Evolutionary conservation across 2,113 vertebrate species (phyloP).

Genomic region (Sakesphorus luctuosus): DNA sequence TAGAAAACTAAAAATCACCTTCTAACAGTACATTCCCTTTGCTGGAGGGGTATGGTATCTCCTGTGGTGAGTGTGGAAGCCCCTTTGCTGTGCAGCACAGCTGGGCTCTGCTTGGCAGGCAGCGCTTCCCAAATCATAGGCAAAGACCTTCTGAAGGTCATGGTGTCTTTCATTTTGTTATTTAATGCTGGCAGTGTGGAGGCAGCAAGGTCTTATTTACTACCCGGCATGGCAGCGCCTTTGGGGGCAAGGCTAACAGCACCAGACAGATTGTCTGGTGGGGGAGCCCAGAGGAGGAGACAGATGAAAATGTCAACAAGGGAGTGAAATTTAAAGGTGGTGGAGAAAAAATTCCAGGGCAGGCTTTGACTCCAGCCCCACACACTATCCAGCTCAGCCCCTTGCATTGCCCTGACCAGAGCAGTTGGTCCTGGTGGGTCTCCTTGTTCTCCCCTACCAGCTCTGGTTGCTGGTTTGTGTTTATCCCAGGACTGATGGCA

Average conservation of each 20-base stretch:
- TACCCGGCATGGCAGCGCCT: background rate
- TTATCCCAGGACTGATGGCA: background rate
- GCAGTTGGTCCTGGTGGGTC: background rate
- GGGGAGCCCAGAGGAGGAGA: background rate
- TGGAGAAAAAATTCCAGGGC: slow-evolving; percentile 9
- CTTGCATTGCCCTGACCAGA: rapidly evolving
- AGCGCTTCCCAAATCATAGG: background rate
- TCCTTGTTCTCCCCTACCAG: background rate
- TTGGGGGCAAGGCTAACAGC: slow-evolving; percentile 52
- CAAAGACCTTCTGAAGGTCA: slow-evolving; percentile 44
- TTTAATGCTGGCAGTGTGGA: slow-evolving; percentile 37
- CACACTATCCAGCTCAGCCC: rapidly evolving
- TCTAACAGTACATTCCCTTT: background rate
- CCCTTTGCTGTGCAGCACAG: background rate
- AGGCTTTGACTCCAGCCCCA: background rate
- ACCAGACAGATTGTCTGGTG: slow-evolving; percentile 41
- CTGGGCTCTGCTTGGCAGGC: background rate
- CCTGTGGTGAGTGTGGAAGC: background rate
- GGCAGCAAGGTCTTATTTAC: slow-evolving; percentile 62
- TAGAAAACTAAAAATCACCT: background rate
- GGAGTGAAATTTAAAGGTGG: slow-evolving; percentile 42
- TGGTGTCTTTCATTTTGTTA: slow-evolving; percentile 23
- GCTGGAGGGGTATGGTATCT: background rate
- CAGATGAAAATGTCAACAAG: slow-evolving; percentile 30
- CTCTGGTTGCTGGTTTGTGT: background rate